phyloP scores from a whole-genome alignment of 2,888 invertebrate species.

The Brenthis daphne region DNA sequence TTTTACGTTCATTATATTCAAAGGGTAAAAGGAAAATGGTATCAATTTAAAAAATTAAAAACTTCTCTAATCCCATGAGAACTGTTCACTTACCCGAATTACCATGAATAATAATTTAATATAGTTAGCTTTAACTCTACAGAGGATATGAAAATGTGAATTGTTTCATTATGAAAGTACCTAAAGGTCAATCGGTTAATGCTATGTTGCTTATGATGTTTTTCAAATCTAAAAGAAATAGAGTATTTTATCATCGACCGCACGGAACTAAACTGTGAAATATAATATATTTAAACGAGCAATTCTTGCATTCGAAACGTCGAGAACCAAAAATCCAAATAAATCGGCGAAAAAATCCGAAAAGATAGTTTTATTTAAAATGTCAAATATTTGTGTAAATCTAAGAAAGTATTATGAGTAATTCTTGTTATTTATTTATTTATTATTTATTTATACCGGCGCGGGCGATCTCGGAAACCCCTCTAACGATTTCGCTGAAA shows the following conservation, averaged over 20 bases:
- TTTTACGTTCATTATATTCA: not conserved
- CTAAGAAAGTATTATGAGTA: no score
- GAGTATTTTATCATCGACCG: not conserved
- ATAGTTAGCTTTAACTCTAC: slow-evolving; percentile 26
- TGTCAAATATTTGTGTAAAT: no score
- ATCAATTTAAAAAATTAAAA: slow-evolving; percentile 25
- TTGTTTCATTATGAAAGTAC: slow-evolving; percentile 31
- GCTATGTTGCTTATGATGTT: slow-evolving; percentile 15
- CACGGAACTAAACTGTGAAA: not conserved
- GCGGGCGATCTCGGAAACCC: no score
- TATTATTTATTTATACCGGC: no score
- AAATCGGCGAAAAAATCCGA: no score
- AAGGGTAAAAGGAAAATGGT: not conserved
- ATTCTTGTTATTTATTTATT: no score
- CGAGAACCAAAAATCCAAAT: no score
- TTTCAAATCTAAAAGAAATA: not conserved
- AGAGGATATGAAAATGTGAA: slow-evolving; percentile 29
- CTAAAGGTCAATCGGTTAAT: slow-evolving; percentile 13
- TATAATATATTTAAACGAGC: no score
- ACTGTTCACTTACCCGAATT: slow-evolving; percentile 30
- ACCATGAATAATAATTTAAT: slow-evolving; percentile 27
- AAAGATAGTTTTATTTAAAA: no score
- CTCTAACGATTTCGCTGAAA: no score
- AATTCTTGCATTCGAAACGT: no score
- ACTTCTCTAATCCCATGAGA: slow-evolving; percentile 22